A percentile compares a stretch with the other conserved stretches of the same genome.
These are phyloP conservation scores for Pogonophryne albipinna DNA, from an alignment of 2,797 vertebrate genomes.

Conservation along the genomic window DNA sequence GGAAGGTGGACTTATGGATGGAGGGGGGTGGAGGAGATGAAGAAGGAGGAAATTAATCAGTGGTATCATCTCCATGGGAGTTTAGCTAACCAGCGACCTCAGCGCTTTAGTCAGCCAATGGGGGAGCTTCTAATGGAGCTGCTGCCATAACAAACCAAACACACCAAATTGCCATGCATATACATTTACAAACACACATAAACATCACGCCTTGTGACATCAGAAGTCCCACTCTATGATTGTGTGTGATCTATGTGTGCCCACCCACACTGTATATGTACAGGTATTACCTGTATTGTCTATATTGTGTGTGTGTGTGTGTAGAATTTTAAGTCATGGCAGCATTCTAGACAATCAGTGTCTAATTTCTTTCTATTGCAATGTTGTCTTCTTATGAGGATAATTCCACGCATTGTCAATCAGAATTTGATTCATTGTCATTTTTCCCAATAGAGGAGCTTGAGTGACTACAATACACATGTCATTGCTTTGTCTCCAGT, in stretches of 20 bases:
- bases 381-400: constrained; percentile 1
- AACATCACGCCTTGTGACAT: constrained; percentile 33
- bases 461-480: not conserved
- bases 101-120: constrained; percentile 78
- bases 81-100: constrained; percentile 80
- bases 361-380: not conserved
- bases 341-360: not conserved
- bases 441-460: not conserved
- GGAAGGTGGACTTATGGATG: constrained; percentile 48
- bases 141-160: constrained; percentile 54
- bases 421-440: not conserved
- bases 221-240: not conserved
- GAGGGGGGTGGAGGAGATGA: constrained; percentile 39
- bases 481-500: not conserved
- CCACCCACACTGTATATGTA: not conserved
- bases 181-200: not conserved
- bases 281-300: not conserved
- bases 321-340: not conserved
- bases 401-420: not conserved
- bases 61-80: constrained; percentile 73
- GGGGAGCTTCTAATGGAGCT: constrained; percentile 58
- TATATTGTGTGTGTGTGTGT: not conserved
- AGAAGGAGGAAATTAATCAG: constrained; percentile 80
- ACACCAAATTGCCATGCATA: constrained; percentile 47
- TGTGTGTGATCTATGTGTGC: not conserved